Conservation (phyloP, 2,113 vertebrate genomes). For the Pungitius pungitius region DNA sequence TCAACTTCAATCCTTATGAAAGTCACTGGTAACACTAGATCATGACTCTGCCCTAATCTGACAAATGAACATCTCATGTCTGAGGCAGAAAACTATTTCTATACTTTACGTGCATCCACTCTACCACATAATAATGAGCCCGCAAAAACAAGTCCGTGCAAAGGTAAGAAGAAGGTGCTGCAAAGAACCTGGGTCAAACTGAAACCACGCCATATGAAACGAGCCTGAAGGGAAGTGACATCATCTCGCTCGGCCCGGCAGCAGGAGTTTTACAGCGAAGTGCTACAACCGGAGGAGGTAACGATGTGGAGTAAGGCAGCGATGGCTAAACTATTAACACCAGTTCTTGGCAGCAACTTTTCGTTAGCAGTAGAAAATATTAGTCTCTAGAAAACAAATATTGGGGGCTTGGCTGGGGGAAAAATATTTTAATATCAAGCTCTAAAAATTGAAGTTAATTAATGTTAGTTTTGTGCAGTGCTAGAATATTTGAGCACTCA, state of each 20-base stretch:
- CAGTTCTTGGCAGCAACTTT: slow-evolving; percentile 13
- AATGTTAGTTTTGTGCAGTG: not conserved
- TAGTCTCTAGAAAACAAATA: not conserved
- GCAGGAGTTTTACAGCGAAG: slow-evolving; percentile 5
- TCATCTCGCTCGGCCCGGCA: not conserved
- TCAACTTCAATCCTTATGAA: slow-evolving; percentile 10
- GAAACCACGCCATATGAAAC: not conserved
- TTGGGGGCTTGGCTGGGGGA: not conserved
- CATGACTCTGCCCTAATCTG: slow-evolving; percentile 4
- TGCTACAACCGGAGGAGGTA: slow-evolving; percentile 25
- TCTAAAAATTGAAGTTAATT: not conserved
- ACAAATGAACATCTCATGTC: not conserved
- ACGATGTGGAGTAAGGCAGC: slow-evolving; percentile 55
- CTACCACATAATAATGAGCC: slow-evolving; percentile 3
- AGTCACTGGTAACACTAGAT: slow-evolving; percentile 6
- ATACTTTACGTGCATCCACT: slow-evolving; percentile 18
- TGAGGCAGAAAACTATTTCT: slow-evolving; percentile 11
- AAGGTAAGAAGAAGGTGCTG: not conserved
- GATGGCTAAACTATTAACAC: slow-evolving; percentile 40
- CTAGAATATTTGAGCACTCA: not conserved
- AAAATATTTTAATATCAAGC: not conserved
- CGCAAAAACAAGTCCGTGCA: slow-evolving; percentile 19
- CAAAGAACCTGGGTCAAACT: not conserved
- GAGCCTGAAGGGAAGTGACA: not conserved
- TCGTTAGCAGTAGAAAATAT: not conserved